These are phyloP conservation scores for Scaptomyza montana DNA, from an alignment of 1,140 invertebrate genomes.

Conservation along the genomic window DNA sequence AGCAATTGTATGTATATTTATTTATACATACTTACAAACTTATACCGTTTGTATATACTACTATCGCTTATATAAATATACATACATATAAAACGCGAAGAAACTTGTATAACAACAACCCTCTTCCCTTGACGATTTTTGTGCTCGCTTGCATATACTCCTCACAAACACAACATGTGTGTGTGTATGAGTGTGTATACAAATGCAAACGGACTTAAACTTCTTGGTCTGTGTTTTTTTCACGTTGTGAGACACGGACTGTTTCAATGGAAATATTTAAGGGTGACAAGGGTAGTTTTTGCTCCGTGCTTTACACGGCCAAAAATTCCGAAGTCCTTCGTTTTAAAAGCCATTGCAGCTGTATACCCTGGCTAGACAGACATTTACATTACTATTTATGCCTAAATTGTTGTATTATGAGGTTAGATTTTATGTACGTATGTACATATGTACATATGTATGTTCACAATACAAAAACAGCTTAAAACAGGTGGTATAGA, in stretches of 20 bases:
- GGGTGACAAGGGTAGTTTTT: slow-evolving; percentile 79
- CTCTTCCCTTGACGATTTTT: slow-evolving; percentile 75
- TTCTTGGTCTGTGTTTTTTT: slow-evolving; percentile 68
- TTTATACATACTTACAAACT: not conserved
- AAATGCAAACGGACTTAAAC: slow-evolving; percentile 74
- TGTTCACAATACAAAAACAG: too few relatives aligned
- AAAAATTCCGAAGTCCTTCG: slow-evolving; percentile 61
- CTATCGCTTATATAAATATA: slow-evolving; percentile 23
- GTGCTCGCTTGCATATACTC: slow-evolving; percentile 56
- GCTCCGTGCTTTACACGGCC: slow-evolving; percentile 52
- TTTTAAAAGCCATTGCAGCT: slow-evolving; percentile 26
- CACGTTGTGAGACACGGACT: slow-evolving; percentile 64
- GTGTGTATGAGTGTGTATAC: slow-evolving; percentile 41
- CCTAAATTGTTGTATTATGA: too few relatives aligned
- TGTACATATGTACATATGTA: too few relatives aligned
- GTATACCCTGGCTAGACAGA: not conserved
- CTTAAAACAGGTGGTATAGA: too few relatives aligned
- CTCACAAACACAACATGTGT: slow-evolving; percentile 13
- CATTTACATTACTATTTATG: too few relatives aligned
- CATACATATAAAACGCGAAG: slow-evolving; percentile 52
- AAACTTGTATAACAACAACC: slow-evolving; percentile 76
- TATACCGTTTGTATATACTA: slow-evolving; percentile 45
- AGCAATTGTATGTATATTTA: not conserved
- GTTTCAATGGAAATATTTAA: slow-evolving; percentile 75
- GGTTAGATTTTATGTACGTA: too few relatives aligned